Percentiles rank a stretch among this genome's conserved stretches.
Evolutionary conservation across 2,113 vertebrate genomes (phyloP).

Genomic region (Turnix velox): DNA sequence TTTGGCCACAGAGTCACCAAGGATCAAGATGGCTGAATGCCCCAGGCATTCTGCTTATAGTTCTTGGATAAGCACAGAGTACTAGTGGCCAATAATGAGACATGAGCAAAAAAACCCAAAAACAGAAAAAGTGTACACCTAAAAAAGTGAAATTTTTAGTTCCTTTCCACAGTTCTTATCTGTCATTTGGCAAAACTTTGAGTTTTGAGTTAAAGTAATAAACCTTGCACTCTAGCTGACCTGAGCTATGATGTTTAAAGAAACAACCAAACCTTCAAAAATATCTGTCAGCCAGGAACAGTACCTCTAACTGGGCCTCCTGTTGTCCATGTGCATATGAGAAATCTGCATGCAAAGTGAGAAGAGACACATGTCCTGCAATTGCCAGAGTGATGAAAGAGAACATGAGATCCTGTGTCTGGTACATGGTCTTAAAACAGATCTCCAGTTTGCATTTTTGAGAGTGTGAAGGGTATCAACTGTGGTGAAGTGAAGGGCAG

Average conservation of each 20-base stretch:
- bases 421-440: background rate
- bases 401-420: background rate
- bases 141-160: slow-evolving; percentile 27
- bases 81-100: background rate
- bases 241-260: slow-evolving; percentile 62
- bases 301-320: slow-evolving; percentile 47
- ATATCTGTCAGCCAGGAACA: slow-evolving; percentile 45
- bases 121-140: slow-evolving; percentile 21
- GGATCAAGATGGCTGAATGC: background rate
- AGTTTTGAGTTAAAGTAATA: slow-evolving; percentile 63
- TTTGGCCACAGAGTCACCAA: background rate
- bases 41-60: background rate
- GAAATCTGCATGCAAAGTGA: slow-evolving; percentile 56
- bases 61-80: slow-evolving; percentile 9
- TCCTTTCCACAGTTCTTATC: slow-evolving; percentile 45
- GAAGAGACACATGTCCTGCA: slow-evolving; percentile 15
- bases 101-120: background rate
- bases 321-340: slow-evolving; percentile 5
- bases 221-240: slow-evolving; percentile 62
- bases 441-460: background rate
- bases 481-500: background rate
- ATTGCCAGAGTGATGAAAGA: slow-evolving; percentile 7
- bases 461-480: background rate
- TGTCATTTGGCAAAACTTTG: slow-evolving; percentile 61
- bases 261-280: slow-evolving; percentile 54